Base-by-base conservation (phyloP, 64 coral and sea anemone species). In the Orbicella faveolata region DNA sequence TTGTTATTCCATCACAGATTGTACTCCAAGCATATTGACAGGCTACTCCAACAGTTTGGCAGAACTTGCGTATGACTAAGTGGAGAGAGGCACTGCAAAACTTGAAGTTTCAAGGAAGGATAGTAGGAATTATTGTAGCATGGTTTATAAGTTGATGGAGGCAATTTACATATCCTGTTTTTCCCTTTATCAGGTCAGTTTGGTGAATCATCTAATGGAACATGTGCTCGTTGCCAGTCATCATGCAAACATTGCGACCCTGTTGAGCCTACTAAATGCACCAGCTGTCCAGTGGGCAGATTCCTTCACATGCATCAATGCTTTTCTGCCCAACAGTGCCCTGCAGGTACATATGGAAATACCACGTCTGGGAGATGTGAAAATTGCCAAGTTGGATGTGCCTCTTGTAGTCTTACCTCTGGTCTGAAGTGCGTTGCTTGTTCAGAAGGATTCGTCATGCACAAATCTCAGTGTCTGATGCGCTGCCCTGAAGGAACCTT, bases 281-380 rank as follows among this genome's bases (percentile, higher is more conserved):
- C 78, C 6, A 79, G 76, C 6, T 98, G 96, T 86, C 52, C 15
- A 52, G 26, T 67, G 21, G 96, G 88, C 61, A 79, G 70, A 63
- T 98, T 90, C 62, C 79, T 98, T 41, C 73, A 90, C 59, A 54
- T 87, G 4, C 79, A 73, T 65, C 69, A 88, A 88, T 98, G 96
- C 36, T 16, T 95, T 41, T 83, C 77, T 54, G 68, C 76, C 4
- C 66, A 76, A 20, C 84, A 93, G 11, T 99, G 97, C 62, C 94
- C 97, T 41, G 35, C 44, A 59, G 91, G 89, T 25, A 94, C 94
- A 52, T 99, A 91, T 88, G 75, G 92, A 2, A 97, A 97, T 75
- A 18, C 18, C 14, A 91, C 88, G 0, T 65, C 79, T 8, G 76
- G 37, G 20, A 87, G 41, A 34, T 97, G 95, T 64, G 84, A 93